These are phyloP conservation scores for Gastrophysa polygoni DNA, from an alignment of 2,888 invertebrate genomes.

Conservation along the genomic window DNA sequence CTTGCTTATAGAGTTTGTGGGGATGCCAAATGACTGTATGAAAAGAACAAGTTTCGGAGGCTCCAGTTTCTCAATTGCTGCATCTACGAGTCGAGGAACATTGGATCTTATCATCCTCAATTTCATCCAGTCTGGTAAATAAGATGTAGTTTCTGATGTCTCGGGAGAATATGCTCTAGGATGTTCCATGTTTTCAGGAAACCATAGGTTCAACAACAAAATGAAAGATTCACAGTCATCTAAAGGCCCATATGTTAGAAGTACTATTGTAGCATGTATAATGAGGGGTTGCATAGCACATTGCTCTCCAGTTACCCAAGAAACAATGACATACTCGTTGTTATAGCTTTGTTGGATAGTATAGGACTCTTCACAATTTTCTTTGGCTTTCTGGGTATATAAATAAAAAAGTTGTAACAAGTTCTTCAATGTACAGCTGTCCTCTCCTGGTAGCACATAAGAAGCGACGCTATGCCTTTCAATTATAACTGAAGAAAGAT, in stretches of 20 bases:
- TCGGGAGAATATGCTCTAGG: constrained; percentile 81
- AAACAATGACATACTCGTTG: constrained; percentile 77
- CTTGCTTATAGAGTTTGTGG: constrained; percentile 83
- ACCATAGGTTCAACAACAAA: constrained; percentile 79
- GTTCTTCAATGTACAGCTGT: constrained; percentile 69
- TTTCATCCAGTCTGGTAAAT: constrained; percentile 93
- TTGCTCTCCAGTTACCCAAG: constrained; percentile 77
- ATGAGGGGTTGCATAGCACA: constrained; percentile 79
- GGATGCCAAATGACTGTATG: constrained; percentile 96
- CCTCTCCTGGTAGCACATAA: constrained; percentile 64
- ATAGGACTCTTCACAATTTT: constrained; percentile 66
- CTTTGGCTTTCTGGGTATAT: constrained; percentile 74
- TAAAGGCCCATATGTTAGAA: constrained; percentile 73
- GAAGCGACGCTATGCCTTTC: constrained; percentile 87
- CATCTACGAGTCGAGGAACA: constrained; percentile 80
- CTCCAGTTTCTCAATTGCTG: constrained; percentile 84
- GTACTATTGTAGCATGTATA: constrained; percentile 83
- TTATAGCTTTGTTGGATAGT: constrained; percentile 59
- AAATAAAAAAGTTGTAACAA: constrained; percentile 75
- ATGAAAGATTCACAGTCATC: constrained; percentile 54
- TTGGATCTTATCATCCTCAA: constrained; percentile 84
- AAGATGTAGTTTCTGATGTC: constrained; percentile 79
- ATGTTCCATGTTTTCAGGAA: constrained; percentile 72
- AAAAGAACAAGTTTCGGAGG: constrained; percentile 89
- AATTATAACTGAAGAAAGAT: constrained; percentile 89